These are phyloP conservation scores for Halocynthia roretzi DNA, from an alignment of 23 tunicate genomes.

Conservation along the genomic window DNA sequence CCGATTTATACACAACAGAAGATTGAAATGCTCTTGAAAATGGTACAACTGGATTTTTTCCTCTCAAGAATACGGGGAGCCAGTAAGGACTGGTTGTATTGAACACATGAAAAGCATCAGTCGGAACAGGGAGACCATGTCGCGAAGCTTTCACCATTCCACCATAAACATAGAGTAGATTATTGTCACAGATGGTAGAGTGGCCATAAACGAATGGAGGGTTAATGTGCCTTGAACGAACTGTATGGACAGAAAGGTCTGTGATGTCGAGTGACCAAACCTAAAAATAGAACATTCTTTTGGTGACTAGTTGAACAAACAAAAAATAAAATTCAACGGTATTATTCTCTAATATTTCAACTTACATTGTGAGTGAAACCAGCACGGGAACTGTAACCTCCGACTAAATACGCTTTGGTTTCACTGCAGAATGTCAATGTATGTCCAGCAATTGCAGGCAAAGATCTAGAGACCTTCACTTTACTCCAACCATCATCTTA, in stretches of 20 bases:
- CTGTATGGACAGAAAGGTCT: background rate
- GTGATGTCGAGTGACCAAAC: background rate
- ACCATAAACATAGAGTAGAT: background rate
- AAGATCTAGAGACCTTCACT: background rate
- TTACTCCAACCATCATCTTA: background rate
- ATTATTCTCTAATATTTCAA: too few relatives aligned
- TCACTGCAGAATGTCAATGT: conserved; percentile 35
- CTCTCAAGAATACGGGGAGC: background rate
- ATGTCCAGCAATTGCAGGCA: conserved; percentile 56
- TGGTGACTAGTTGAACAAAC: too few relatives aligned
- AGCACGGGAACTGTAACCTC: conserved; percentile 28
- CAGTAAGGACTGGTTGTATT: background rate
- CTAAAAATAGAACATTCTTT: background rate
- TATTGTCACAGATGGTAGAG: background rate
- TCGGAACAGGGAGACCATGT: background rate
- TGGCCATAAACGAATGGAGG: conserved; percentile 9
- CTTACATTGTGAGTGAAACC: conserved; percentile 24
- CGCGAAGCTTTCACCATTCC: background rate
- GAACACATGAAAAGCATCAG: background rate
- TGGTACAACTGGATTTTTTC: background rate
- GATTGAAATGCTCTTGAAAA: background rate
- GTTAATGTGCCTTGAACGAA: background rate
- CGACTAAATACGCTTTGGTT: conserved; percentile 18
- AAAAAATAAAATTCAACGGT: too few relatives aligned
- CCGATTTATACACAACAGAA: background rate